Base-by-base conservation (phyloP, 1,140 invertebrate genomes). In the Leucophenga varia region DNA sequence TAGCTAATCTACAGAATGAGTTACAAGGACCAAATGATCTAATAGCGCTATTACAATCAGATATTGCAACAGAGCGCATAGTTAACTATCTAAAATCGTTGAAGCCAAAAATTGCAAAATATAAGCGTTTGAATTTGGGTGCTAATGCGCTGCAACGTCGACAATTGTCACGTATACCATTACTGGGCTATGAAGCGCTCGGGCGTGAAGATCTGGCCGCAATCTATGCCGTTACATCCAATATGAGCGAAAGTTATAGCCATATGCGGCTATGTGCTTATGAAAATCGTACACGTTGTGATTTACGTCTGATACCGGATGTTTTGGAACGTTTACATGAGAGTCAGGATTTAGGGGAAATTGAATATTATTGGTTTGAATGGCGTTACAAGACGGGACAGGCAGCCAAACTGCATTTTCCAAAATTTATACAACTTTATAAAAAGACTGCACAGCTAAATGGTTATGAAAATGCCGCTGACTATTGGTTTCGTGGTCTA, bases 331-430 rank as follows among this genome's bases (percentile, higher is more conserved):
- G 64, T 38, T 40, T 74, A 14, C 57, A 69, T 30, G 45, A 48
- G 0, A 61, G 55, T 16, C 35, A 43, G 0, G 43, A 74, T 55
- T 39, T 60, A 3, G 43, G 53, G 9, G 71, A 74, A 49, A 67
- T 74, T 14, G 64, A 74, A 22, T 64, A 61, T 36, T 74, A 74
- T 43, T 73, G 71, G 71, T 43, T 61, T 9, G 67, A 74, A 43
- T 74, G 70, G 70, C 53, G 64, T 2, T 46, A 43, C 0, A 41
- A 47, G 14, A 57, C 64, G 1, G 71, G 67, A 9, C 7, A 58
- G 30, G 43, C 54, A 18, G 52, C 40, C 6, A 51, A 64, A 1
- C 18, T 35, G 2, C 48, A 61, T 19, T 73, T 72, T 40, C 35
- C 54, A 0, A 47, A 14, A 4, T 74, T 73, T 18, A 63, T 73